phyloP scores from a whole-genome alignment of 2,113 vertebrate genomes.

The Dicaeum eximium region DNA sequence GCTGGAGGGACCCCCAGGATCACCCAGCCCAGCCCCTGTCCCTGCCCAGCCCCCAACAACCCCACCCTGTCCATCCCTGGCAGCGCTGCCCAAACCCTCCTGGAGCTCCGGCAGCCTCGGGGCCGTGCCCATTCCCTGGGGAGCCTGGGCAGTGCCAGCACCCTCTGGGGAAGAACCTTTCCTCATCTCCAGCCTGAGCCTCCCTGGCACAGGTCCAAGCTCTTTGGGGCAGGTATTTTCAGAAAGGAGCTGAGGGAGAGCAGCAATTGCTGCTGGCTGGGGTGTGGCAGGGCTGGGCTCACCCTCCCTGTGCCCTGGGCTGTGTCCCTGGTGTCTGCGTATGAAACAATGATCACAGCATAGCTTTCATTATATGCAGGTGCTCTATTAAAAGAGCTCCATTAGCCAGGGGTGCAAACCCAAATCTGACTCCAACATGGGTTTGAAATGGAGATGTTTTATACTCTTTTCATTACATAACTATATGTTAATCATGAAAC shows the following conservation, averaged over 20 bases:
- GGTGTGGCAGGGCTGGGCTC: too few species aligned
- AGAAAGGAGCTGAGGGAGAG: fast-evolving
- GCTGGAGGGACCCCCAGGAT: neutral
- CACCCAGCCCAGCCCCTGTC: neutral
- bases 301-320: too few species aligned
- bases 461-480: too few species aligned
- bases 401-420: too few species aligned
- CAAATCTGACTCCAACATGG: too few species aligned
- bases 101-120: neutral
- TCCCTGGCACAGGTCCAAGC: neutral
- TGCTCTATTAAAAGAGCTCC: too few species aligned
- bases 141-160: neutral
- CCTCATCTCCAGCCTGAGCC: neutral
- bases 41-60: neutral
- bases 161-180: neutral
- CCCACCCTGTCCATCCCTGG: neutral
- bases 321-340: too few species aligned
- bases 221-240: neutral
- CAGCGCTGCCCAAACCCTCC: neutral
- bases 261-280: neutral
- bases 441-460: too few species aligned
- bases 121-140: neutral
- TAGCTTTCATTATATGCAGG: too few species aligned
- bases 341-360: too few species aligned
- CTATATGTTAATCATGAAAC: too few species aligned